phyloP scores from a whole-genome alignment of 2,888 invertebrate species.

The Leptinotarsa haldemani region DNA sequence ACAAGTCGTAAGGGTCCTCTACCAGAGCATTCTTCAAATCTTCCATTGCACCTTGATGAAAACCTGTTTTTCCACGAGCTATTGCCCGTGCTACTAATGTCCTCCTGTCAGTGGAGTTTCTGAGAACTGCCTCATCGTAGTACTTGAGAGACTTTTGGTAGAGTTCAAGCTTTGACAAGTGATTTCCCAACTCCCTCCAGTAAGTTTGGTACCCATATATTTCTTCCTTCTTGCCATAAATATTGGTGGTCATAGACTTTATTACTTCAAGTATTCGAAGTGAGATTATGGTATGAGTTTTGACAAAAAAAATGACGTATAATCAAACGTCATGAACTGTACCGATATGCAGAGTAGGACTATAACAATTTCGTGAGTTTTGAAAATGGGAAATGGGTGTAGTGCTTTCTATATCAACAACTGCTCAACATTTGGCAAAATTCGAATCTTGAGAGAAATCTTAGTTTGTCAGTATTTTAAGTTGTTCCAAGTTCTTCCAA shows the following conservation, averaged over 20 bases:
- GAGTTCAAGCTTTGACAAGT: conserved; percentile 57
- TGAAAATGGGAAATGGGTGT: too few species aligned
- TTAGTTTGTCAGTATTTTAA: too few species aligned
- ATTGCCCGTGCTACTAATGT: conserved; percentile 69
- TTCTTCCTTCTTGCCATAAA: conserved; percentile 34
- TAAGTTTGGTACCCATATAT: conserved; percentile 56
- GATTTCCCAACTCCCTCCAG: conserved; percentile 60
- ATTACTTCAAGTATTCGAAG: neutral
- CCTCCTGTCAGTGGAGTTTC: conserved; percentile 65
- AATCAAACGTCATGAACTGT: neutral
- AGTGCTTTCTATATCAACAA: too few species aligned
- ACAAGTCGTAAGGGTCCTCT: conserved; percentile 56
- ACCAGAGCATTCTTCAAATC: conserved; percentile 67
- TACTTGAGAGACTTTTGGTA: conserved; percentile 59
- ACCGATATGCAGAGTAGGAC: neutral
- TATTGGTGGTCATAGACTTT: neutral
- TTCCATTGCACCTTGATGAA: conserved; percentile 68
- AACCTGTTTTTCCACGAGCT: conserved; percentile 69
- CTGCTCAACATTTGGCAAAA: too few species aligned
- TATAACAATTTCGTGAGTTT: too few species aligned
- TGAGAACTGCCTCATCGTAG: conserved; percentile 57
- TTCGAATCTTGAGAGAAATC: too few species aligned
- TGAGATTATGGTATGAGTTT: neutral
- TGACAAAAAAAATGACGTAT: neutral
- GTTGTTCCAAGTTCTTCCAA: too few species aligned